Conservation (phyloP, 2,888 invertebrate genomes). For the Druceiella hillmani region DNA sequence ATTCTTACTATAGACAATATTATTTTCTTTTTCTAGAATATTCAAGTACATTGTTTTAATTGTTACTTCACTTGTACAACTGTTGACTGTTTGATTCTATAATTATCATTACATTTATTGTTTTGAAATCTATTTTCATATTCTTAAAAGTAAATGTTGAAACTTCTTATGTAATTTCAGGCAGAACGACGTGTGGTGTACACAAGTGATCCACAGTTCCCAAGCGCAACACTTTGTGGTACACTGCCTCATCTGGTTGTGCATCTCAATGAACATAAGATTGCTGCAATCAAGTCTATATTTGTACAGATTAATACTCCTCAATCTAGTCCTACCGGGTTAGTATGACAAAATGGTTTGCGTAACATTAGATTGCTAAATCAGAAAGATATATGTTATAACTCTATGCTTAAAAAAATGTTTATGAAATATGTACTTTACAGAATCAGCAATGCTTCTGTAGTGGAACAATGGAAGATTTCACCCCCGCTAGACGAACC, state of each 20-base stretch:
- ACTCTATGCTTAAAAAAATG: too few relatives aligned
- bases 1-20: too few relatives aligned
- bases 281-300: constrained; percentile 45
- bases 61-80: too few relatives aligned
- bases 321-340: constrained; percentile 8
- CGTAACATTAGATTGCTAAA: constrained; percentile 1
- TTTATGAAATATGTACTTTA: not conserved
- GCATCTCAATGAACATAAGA: constrained; percentile 89
- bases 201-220: constrained; percentile 82
- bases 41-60: too few relatives aligned
- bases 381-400: not conserved
- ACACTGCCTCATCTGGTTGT: constrained; percentile 82
- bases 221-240: constrained; percentile 76
- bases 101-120: too few relatives aligned
- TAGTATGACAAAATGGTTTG: not conserved
- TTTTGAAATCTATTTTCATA: too few relatives aligned
- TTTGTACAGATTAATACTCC: constrained; percentile 34
- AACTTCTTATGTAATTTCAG: too few relatives aligned
- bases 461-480: constrained; percentile 20
- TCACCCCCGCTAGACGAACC: constrained; percentile 36
- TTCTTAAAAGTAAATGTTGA: too few relatives aligned
- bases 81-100: too few relatives aligned
- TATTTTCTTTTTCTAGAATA: too few relatives aligned
- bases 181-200: constrained; percentile 76
- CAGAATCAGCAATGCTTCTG: constrained; percentile 10